Evolutionary conservation across 2,113 vertebrate genomes (phyloP).

Genomic region (Sinocyclocheilus maitianheensis): DNA sequence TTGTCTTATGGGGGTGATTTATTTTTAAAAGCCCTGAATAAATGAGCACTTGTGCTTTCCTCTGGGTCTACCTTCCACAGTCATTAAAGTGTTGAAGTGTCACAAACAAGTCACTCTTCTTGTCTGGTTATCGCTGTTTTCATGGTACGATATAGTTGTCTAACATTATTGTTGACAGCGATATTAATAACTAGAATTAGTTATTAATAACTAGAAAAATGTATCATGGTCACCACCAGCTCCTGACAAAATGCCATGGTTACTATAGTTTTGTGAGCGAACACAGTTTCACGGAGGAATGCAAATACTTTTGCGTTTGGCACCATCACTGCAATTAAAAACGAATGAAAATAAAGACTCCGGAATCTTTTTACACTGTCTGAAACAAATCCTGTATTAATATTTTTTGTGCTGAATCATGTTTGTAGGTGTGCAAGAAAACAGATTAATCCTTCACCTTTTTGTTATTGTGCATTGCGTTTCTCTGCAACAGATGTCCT

Average conservation of each 20-base stretch:
- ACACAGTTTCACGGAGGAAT: not conserved
- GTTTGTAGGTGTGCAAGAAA: not conserved
- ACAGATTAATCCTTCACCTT: not conserved
- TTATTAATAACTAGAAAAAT: no score
- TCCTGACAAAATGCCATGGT: not conserved
- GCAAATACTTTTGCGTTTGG: not conserved
- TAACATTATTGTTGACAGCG: not conserved
- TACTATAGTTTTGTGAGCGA: not conserved
- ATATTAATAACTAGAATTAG: not conserved
- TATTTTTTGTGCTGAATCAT: not conserved
- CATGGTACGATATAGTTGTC: not conserved
- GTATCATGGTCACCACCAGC: not conserved
- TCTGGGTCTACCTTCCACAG: not conserved
- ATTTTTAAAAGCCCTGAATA: slow-evolving; percentile 3
- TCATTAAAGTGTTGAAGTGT: not conserved
- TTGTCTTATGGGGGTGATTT: not conserved
- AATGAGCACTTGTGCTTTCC: not conserved
- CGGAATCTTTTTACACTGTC: not conserved
- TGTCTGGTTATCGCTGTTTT: not conserved
- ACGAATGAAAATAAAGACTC: not conserved
- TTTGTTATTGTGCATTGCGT: not conserved
- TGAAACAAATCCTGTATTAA: not conserved
- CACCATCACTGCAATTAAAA: not conserved
- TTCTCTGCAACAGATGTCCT: not conserved
- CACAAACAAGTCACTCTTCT: not conserved